Evolutionary conservation across 2,797 vertebrate species (phyloP), one percentile per base, ranked within the genome.

Genomic region (Heliangelus exortis): DNA sequence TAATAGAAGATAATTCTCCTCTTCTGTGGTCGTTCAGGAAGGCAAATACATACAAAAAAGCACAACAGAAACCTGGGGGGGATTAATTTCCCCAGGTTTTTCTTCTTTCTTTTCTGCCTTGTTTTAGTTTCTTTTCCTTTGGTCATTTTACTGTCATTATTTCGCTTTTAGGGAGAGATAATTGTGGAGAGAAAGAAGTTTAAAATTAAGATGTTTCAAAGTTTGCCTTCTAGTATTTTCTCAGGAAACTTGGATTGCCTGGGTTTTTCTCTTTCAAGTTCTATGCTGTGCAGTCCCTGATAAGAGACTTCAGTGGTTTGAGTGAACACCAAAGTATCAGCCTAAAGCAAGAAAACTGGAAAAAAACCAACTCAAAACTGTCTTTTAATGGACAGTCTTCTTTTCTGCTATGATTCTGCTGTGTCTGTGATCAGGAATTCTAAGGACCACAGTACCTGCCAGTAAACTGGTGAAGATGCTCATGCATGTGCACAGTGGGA

Each of bases 241-340:
- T 67, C 53, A 87, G 55, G 59, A 93, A 95, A 82, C 63, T 95
- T 18, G 29, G 43, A 66, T 79, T 81, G 74, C 58, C n/a, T 87
- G 0, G 90, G 51, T 79, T 92, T 92, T 96, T 72, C 80, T 39
- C 66, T 95, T 96, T 95, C 79, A 72, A 81, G 31, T 95, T 90
- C 66, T 89, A 7, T 57, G 87, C 93, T 97, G 94, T 69, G 87
- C 66, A 80, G 71, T 90, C 78, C 83, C 92, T 93, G 96, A 96
- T 97, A 97, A 97, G 93, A 93, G 86, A 91, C 91, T 94, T 96
- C 89, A 92, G 83, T 93, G 76, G 85, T 88, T 96, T 92, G 78
- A 89, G 39, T 14, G 91, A 95, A 94, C 78, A 93, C 92, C 89
- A 95, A 96, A 96, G 88, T 66, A 48, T 72, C 71, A 45, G 93